Conservation (phyloP, 2,797 vertebrate species). For the Oceanodroma leucorhoa region DNA sequence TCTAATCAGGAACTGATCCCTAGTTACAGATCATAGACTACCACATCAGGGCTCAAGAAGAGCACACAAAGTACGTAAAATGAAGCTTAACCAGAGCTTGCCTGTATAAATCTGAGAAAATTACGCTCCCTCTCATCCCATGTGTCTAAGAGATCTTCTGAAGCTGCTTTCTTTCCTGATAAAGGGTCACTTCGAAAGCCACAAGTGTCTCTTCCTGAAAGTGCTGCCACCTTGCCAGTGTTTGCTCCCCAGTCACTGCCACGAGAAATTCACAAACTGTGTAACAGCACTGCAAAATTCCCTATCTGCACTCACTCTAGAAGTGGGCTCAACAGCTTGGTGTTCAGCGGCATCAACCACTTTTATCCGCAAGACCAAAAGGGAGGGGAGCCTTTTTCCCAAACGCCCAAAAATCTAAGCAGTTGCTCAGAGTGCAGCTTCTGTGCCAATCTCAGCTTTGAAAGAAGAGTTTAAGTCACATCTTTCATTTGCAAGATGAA, state of each 20-base stretch:
- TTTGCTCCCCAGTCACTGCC: background rate
- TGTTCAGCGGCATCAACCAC: background rate
- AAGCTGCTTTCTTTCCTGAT: background rate
- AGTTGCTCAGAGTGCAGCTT: background rate
- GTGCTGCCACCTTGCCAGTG: background rate
- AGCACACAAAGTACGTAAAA: background rate
- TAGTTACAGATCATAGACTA: background rate
- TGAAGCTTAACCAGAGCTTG: background rate
- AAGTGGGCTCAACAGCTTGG: background rate
- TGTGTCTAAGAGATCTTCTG: background rate
- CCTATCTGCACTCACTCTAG: fast-evolving
- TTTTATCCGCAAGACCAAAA: background rate
- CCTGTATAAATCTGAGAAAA: background rate
- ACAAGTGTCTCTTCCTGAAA: background rate
- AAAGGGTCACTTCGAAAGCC: background rate
- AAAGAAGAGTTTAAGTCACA: background rate
- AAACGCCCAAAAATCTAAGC: background rate
- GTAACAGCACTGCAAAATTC: background rate
- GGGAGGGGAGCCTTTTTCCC: background rate
- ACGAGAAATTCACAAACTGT: background rate
- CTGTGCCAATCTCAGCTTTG: background rate
- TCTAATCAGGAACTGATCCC: background rate
- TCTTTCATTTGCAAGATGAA: background rate
- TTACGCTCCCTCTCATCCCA: fast-evolving
- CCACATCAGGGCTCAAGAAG: background rate